Evolutionary conservation across 2,797 vertebrate genomes (phyloP).

Genomic region (Morus bassanus): DNA sequence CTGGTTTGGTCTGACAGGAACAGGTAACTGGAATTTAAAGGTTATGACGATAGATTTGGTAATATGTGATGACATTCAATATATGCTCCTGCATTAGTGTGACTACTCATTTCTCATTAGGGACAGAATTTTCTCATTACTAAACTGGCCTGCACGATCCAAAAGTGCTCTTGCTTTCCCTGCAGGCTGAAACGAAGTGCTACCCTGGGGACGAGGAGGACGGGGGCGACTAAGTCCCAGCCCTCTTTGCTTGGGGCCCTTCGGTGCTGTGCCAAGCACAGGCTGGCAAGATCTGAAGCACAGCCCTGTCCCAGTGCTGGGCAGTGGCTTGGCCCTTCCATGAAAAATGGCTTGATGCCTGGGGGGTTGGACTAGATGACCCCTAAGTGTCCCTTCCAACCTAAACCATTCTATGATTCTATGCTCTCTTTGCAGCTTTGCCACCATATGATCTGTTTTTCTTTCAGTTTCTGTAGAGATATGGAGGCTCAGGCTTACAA

Average conservation of each 20-base stretch:
- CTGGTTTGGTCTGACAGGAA: background rate
- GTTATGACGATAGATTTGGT: background rate
- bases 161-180: background rate
- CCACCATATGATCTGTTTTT: background rate
- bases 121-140: background rate
- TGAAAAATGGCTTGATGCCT: background rate
- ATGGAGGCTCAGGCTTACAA: fast-evolving
- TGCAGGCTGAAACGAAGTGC: background rate
- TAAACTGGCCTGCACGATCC: background rate
- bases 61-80: fast-evolving
- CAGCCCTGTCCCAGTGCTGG: background rate
- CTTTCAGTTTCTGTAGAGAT: background rate
- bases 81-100: background rate
- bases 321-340: background rate
- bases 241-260: background rate
- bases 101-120: background rate
- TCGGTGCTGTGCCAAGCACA: background rate
- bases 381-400: too few relatives aligned
- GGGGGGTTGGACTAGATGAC: too few relatives aligned
- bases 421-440: background rate
- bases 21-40: background rate
- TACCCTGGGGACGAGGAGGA: background rate
- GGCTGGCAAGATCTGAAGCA: background rate
- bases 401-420: too few relatives aligned
- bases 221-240: background rate